These are phyloP conservation scores for Characodon lateralis DNA, from an alignment of 2,797 vertebrate species.

Conservation along the genomic window DNA sequence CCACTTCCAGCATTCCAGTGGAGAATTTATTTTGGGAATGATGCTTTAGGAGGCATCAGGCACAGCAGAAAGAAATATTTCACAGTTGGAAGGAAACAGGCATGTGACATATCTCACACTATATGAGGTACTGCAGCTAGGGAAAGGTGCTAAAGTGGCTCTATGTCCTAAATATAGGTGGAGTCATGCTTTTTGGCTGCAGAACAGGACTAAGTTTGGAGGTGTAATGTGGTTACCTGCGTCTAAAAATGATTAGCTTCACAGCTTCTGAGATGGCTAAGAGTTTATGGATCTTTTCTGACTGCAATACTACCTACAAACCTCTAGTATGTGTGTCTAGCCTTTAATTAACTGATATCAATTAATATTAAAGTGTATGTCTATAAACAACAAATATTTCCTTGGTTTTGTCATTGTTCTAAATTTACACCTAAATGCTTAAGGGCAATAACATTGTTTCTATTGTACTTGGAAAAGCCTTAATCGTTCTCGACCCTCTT, in stretches of 20 bases:
- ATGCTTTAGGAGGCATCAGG: conserved; percentile 66
- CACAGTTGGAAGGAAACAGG: conserved; percentile 59
- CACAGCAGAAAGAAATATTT: conserved; percentile 63
- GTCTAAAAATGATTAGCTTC: conserved; percentile 66
- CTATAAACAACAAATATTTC: background rate
- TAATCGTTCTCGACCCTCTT: background rate
- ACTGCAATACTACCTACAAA: conserved; percentile 19
- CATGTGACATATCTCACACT: conserved; percentile 67
- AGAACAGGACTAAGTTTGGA: conserved; percentile 69
- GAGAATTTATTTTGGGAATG: conserved; percentile 76
- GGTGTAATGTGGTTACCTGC: conserved; percentile 53
- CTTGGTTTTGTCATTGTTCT: background rate
- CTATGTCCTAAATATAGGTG: conserved; percentile 51
- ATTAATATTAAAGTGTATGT: background rate
- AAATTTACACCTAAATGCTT: background rate
- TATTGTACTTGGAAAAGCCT: background rate
- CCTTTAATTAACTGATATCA: background rate
- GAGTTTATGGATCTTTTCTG: conserved; percentile 17
- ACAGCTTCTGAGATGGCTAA: conserved; percentile 26
- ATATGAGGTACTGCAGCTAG: conserved; percentile 54
- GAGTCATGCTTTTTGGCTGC: conserved; percentile 56
- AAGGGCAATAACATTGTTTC: background rate
- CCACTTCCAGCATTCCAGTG: conserved; percentile 72
- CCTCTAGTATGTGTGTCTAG: conserved; percentile 8
- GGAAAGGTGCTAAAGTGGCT: conserved; percentile 59